Percentiles rank a stretch among this genome's conserved stretches.
These are phyloP conservation scores for Callimorpha dominula DNA, from an alignment of 2,888 invertebrate genomes.

Conservation along the genomic window DNA sequence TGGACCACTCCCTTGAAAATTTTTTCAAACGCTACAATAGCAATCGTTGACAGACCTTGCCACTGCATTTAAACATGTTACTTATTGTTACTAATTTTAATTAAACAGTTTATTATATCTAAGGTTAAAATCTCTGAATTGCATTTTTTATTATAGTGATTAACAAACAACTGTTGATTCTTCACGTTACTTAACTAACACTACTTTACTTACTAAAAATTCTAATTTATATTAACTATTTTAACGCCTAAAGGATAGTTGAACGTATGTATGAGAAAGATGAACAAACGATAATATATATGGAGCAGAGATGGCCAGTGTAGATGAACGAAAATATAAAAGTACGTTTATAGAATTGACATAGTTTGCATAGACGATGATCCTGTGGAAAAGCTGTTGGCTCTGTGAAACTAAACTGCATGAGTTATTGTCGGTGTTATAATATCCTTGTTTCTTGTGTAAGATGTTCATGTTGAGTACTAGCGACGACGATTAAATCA, in stretches of 20 bases:
- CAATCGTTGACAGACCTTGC: conserved; percentile 64
- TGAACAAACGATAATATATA: conserved; percentile 42
- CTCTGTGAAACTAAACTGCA: conserved; percentile 46
- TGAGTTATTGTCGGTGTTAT: conserved; percentile 73
- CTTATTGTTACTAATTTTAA: conserved; percentile 62
- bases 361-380: conserved; percentile 54
- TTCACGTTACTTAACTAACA: conserved; percentile 72
- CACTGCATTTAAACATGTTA: conserved; percentile 50
- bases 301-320: conserved; percentile 45
- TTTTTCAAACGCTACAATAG: conserved; percentile 34
- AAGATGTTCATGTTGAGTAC: conserved; percentile 43
- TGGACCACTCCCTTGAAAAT: conserved; percentile 51
- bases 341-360: conserved; percentile 72
- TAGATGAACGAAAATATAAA: conserved; percentile 44
- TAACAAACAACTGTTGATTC: conserved; percentile 84
- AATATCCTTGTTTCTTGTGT: conserved; percentile 46
- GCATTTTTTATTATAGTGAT: conserved; percentile 82
- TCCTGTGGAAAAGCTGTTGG: conserved; percentile 38
- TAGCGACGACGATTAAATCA: conserved; percentile 62
- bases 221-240: conserved; percentile 73
- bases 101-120: conserved; percentile 76
- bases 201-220: conserved; percentile 77
- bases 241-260: conserved; percentile 72
- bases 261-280: conserved; percentile 58
- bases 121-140: conserved; percentile 85